These are phyloP conservation scores for Naso thynnoides DNA, from an alignment of 2,797 vertebrate species.

Conservation along the genomic window DNA sequence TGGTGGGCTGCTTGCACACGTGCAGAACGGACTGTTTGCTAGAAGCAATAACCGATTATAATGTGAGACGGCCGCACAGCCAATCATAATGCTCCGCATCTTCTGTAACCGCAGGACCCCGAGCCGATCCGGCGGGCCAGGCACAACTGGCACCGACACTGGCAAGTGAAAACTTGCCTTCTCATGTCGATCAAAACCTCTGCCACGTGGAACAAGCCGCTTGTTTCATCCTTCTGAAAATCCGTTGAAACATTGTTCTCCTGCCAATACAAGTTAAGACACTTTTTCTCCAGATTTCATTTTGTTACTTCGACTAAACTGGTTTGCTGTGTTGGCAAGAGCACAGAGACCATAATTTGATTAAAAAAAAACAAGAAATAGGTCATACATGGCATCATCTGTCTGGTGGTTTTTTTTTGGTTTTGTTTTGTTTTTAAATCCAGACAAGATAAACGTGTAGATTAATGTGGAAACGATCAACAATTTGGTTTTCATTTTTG, in stretches of 20 bases:
- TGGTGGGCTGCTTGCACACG: no score
- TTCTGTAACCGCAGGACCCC: no score
- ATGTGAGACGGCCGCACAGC: no score
- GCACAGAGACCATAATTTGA: conserved; percentile 32
- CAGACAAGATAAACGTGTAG: conserved; percentile 29
- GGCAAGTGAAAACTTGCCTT: no score
- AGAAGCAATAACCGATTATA: no score
- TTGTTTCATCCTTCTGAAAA: conserved; percentile 12
- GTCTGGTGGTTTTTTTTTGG: no score
- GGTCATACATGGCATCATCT: conserved; percentile 19
- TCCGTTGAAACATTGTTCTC: conserved; percentile 28
- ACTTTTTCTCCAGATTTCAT: conserved; percentile 19
- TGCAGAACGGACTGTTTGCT: no score
- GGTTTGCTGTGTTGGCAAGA: conserved; percentile 19
- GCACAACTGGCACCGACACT: no score
- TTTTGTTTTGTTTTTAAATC: conserved; percentile 44
- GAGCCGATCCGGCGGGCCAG: no score
- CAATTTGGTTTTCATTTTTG: conserved; percentile 26
- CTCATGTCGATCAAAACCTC: no score
- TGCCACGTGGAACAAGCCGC: no score
- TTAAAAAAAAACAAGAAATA: not conserved
- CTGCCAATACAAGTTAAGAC: conserved; percentile 25
- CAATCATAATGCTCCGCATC: no score
- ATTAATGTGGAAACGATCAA: conserved; percentile 32
- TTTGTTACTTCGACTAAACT: conserved; percentile 7